Evolutionary conservation across 2,888 invertebrate genomes (phyloP), one percentile per base, ranked within the genome.

Genomic region (Steinernema scapterisci): DNA sequence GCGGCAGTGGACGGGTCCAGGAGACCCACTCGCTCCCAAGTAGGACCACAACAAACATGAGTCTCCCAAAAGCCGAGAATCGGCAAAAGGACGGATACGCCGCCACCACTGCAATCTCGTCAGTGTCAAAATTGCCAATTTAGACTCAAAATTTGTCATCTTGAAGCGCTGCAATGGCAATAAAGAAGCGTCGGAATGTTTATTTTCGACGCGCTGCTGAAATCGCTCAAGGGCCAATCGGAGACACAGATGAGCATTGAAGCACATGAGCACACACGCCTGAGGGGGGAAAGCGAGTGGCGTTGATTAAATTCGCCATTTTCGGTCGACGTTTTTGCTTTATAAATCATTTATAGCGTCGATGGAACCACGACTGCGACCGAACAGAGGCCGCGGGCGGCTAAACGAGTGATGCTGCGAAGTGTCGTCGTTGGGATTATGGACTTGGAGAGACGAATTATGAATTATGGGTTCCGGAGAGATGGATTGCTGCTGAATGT

Each of bases 271-370:
- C 13, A 27, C 31, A 16, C 25, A 63, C 19, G 63, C 63, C 31
- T 6, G 31, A 25, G 13, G 38, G 45, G 45, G 48, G 31, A 27
- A 31, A 63, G 63, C 23, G 31, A 63, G 63, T 27, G 63, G 63
- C 63, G 63, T 31, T 63, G 63, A 63, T 63, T 27, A 63, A 63
- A 63, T 63, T 63, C 63, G 31, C 63, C 27, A 63, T 54, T 63
- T 63, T 63, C 63, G 16, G 63, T 38, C 16, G 63, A 27, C 63
- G 63, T 63, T 63, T 63, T 63, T 31, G 63, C 63, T 63, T 63
- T 63, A 63, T 63, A 63, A 63, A 63, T 63, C 63, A 63, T 63
- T 63, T 63, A 63, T 63, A 9, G 54, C 54, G 54, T 25, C 54
- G 54, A 54, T 54, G 54, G 23, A 54, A 63, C 31, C 63, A 27